These are phyloP conservation scores for Brotula barbata DNA, from an alignment of 2,797 vertebrate species.

Conservation along the genomic window DNA sequence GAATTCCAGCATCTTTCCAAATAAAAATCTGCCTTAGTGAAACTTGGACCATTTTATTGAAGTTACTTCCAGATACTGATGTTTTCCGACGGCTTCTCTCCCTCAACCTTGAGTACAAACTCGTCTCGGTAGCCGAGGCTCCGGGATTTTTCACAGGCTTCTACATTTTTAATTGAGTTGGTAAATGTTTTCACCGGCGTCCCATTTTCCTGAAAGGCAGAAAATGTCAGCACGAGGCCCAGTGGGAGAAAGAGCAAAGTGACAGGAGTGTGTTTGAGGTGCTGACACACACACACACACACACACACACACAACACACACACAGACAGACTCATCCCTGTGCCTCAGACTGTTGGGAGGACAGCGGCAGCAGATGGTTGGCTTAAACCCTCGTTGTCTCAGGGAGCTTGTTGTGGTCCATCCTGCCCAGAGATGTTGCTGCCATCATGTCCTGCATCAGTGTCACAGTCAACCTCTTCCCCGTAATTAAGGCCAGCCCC, in stretches of 20 bases:
- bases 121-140: conserved; percentile 1
- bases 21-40: no score
- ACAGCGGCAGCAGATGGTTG: conserved; percentile 63
- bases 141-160: conserved; percentile 27
- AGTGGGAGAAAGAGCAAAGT: conserved; percentile 35
- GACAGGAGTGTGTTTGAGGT: conserved; percentile 21
- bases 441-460: conserved; percentile 44
- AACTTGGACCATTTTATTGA: no score
- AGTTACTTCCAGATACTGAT: no score
- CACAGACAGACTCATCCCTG: conserved; percentile 25
- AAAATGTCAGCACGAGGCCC: conserved; percentile 39
- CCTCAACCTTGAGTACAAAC: no score
- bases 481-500: conserved; percentile 68
- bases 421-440: conserved; percentile 10
- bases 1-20: no score
- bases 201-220: conserved; percentile 55
- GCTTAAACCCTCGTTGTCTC: conserved; percentile 54
- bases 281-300: conserved; percentile 25
- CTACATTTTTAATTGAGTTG: conserved; percentile 46
- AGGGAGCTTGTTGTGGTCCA: neutral
- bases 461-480: conserved; percentile 64
- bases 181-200: conserved; percentile 47
- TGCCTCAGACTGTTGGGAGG: conserved; percentile 40
- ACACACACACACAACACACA: conserved; percentile 18
- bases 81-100: no score